Percentiles rank a stretch among this genome's conserved stretches.
These are phyloP conservation scores for Psittacula echo DNA, from an alignment of 2,797 vertebrate genomes.

Conservation along the genomic window DNA sequence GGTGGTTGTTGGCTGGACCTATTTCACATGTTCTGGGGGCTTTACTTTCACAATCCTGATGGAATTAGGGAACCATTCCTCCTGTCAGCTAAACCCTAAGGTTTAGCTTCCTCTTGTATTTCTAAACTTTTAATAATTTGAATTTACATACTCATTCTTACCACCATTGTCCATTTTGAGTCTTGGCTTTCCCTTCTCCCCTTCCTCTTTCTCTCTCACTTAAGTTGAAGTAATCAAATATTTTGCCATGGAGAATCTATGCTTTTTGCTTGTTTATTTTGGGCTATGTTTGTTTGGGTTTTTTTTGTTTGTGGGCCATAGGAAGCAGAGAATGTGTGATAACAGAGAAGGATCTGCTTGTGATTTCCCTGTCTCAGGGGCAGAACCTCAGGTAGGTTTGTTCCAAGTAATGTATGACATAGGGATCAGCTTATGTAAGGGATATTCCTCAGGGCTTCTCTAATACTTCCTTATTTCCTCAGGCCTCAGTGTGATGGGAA, in stretches of 20 bases:
- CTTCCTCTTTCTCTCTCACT: accelerated
- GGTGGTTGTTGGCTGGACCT: not conserved
- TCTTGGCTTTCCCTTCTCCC: not conserved
- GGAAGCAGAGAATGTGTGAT: not conserved
- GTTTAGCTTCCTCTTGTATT: not conserved
- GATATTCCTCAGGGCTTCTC: not conserved
- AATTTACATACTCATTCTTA: not conserved
- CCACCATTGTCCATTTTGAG: not conserved
- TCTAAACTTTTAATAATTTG: not conserved
- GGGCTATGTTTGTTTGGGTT: accelerated
- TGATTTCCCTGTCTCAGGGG: not conserved
- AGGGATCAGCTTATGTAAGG: not conserved
- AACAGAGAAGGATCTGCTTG: not conserved
- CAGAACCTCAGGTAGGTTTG: not conserved
- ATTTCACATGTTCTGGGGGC: not conserved
- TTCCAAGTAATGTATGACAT: not conserved
- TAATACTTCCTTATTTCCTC: not conserved
- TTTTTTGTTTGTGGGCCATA: not conserved
- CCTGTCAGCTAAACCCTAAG: not conserved
- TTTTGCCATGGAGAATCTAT: not conserved
- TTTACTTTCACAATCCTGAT: not conserved
- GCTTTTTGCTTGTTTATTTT: not conserved
- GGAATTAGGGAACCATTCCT: not conserved
- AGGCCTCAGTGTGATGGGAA: not conserved
- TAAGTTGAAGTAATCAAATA: not conserved